A percentile compares a stretch with the other conserved stretches of the same genome.
Evolutionary conservation across 2,113 vertebrate genomes (phyloP).

Genomic region (Amblyopsis rosae): DNA sequence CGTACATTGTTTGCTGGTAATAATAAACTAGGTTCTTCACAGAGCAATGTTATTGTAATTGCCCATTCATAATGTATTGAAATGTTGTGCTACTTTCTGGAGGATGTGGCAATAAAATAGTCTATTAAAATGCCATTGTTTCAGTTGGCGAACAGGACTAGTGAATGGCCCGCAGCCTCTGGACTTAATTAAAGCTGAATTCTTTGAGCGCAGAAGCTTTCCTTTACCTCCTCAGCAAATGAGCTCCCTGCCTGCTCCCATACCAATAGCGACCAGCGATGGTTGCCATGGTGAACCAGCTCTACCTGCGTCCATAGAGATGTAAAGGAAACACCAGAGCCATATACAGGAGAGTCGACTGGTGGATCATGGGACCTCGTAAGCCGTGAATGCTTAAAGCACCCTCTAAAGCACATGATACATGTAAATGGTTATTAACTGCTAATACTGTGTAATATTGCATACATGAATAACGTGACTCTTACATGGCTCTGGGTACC

Average conservation of each 20-base stretch:
- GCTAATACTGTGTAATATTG: too few species aligned
- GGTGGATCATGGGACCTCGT: too few species aligned
- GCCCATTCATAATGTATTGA: constrained; percentile 43
- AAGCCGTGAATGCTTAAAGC: too few species aligned
- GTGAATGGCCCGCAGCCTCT: not conserved
- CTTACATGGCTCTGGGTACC: too few species aligned
- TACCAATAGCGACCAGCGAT: constrained; percentile 51
- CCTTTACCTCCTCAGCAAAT: not conserved
- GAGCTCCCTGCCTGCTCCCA: constrained; percentile 29
- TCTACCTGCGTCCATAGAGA: constrained; percentile 39
- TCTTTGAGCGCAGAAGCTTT: not conserved
- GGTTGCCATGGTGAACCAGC: constrained; percentile 76
- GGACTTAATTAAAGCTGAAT: constrained; percentile 20
- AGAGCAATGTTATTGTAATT: constrained; percentile 40
- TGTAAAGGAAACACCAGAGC: too few species aligned
- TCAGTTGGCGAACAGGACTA: constrained; percentile 18
- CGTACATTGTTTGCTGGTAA: constrained; percentile 46
- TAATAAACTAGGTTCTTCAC: constrained; percentile 38
- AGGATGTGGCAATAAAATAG: constrained; percentile 35
- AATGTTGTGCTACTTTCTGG: constrained; percentile 29
- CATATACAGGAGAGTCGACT: too few species aligned
- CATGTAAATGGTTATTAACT: too few species aligned
- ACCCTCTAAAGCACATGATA: too few species aligned
- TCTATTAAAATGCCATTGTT: constrained; percentile 41
- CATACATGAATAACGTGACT: too few species aligned